Conservation (phyloP, 2,888 invertebrate species). For the Ormyrus pomaceus region DNA sequence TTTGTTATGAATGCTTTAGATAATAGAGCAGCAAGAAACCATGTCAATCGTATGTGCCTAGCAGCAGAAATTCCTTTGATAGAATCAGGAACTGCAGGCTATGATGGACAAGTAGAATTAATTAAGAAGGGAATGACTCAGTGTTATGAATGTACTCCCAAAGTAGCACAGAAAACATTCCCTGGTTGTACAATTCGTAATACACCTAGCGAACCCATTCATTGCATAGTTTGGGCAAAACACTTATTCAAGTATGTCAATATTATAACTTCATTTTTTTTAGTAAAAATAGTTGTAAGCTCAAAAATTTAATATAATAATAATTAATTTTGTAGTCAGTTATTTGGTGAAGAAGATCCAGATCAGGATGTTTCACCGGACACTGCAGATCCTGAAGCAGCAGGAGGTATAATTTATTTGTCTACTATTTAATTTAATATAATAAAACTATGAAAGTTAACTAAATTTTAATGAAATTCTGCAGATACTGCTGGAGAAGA, state of each 20-base stretch:
- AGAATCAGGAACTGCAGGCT: constrained; percentile 98
- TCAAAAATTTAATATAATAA: not conserved
- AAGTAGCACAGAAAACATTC: constrained; percentile 92
- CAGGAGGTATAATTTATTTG: constrained; percentile 74
- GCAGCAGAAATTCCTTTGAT: constrained; percentile 95
- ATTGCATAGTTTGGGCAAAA: constrained; percentile 99
- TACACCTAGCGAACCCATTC: constrained; percentile 98
- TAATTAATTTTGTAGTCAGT: constrained; percentile 81
- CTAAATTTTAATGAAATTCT: not conserved
- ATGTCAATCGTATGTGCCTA: constrained; percentile 99
- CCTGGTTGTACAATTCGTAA: constrained; percentile 99
- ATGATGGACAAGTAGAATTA: constrained; percentile 95
- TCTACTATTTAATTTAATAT: constrained; percentile 8
- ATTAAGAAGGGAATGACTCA: constrained; percentile 92
- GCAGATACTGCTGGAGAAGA: constrained; percentile 78
- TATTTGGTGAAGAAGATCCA: constrained; percentile 97
- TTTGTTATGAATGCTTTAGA: constrained; percentile 98
- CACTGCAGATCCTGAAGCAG: constrained; percentile 94
- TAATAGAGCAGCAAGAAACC: constrained; percentile 96
- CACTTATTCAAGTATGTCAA: constrained; percentile 94
- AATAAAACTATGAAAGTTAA: not conserved
- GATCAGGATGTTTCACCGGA: constrained; percentile 99
- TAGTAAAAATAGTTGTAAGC: constrained; percentile 14
- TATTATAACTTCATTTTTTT: not conserved
- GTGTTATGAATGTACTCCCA: constrained; percentile 98